phyloP scores from a whole-genome alignment of 2,113 vertebrate species.

The Diphyllodes magnificus region DNA sequence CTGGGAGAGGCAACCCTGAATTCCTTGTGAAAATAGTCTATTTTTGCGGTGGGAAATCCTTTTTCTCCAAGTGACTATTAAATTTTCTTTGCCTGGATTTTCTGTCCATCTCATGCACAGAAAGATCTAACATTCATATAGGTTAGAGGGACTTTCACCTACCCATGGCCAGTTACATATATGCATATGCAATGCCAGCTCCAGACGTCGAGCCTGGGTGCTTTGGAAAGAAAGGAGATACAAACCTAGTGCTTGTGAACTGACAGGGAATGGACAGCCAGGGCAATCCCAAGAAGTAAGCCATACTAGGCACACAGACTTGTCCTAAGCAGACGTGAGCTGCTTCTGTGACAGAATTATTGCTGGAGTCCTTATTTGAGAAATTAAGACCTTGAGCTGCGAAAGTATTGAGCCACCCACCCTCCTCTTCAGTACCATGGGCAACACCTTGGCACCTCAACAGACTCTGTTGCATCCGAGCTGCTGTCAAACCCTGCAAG shows the following conservation, averaged over 20 bases:
- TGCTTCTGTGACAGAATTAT: background rate
- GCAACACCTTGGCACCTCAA: background rate
- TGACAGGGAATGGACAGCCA: background rate
- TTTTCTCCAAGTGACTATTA: background rate
- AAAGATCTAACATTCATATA: background rate
- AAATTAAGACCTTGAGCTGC: background rate
- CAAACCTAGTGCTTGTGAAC: background rate
- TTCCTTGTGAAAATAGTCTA: background rate
- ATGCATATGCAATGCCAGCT: background rate
- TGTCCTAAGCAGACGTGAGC: background rate
- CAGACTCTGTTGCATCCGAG: background rate
- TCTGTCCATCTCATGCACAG: background rate
- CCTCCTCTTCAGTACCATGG: background rate
- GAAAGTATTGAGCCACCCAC: background rate
- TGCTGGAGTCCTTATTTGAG: background rate
- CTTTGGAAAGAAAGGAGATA: background rate
- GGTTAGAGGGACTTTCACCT: background rate
- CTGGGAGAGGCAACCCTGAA: background rate
- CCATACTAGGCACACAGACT: background rate
- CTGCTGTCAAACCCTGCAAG: background rate
- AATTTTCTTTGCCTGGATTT: background rate
- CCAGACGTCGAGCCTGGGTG: rapidly evolving
- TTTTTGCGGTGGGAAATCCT: background rate
- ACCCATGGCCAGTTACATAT: background rate
- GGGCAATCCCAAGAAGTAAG: background rate